Evolutionary conservation across 2,113 vertebrate species (phyloP).

Genomic region (Rhabdomys dilectus): DNA sequence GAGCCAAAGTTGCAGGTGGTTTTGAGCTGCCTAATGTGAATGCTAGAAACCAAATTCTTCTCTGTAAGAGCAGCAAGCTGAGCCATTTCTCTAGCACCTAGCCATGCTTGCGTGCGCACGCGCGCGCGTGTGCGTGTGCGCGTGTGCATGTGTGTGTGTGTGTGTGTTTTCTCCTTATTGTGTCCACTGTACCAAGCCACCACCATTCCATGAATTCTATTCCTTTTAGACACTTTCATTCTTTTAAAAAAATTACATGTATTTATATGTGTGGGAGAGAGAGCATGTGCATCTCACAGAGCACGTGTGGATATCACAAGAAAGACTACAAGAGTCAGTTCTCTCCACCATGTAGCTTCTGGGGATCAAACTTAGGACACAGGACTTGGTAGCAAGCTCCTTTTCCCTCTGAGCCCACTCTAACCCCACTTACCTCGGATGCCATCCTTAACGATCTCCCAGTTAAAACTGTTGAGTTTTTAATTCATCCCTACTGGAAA

Average conservation of each 20-base stretch:
- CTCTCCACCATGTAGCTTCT: not conserved
- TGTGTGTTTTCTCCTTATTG: not conserved
- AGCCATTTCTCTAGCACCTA: not conserved
- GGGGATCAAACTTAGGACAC: not conserved
- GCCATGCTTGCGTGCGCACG: no score
- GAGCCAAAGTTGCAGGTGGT: not conserved
- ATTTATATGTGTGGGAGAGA: not conserved
- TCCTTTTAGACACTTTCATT: not conserved
- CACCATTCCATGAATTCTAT: not conserved
- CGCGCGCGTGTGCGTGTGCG: no score
- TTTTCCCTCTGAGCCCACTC: not conserved
- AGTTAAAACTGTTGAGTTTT: constrained; percentile 1
- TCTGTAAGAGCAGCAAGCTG: not conserved
- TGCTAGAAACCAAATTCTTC: not conserved
- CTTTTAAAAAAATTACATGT: not conserved
- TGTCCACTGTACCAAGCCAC: not conserved
- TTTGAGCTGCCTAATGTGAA: not conserved
- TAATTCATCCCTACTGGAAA: constrained; percentile 9
- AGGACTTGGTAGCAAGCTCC: not conserved
- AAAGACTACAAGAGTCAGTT: not conserved
- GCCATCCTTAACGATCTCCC: not conserved
- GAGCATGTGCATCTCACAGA: not conserved
- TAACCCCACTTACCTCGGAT: not conserved
- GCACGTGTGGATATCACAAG: not conserved
- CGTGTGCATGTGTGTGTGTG: no score